A percentile compares a stretch with the other conserved stretches of the same genome.
phyloP scores from a whole-genome alignment of 1,140 invertebrate genomes.

The Gryon sp. region DNA sequence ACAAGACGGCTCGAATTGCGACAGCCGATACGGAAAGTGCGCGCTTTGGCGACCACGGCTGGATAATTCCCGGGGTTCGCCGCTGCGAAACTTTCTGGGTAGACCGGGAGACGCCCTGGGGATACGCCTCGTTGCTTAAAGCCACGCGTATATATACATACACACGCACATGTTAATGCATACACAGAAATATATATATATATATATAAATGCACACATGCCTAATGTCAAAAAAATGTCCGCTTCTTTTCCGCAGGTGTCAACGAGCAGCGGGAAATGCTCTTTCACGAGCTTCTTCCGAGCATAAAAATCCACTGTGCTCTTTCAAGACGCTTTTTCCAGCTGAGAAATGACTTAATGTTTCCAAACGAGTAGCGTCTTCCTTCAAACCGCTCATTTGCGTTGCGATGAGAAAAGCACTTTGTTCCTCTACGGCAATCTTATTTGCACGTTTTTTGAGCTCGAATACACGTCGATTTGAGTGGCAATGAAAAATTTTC shows the following conservation, averaged over 20 bases:
- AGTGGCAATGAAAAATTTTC: neutral
- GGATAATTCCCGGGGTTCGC: constrained; percentile 51
- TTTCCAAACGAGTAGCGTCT: constrained; percentile 23
- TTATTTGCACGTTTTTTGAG: neutral
- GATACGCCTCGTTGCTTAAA: constrained; percentile 45
- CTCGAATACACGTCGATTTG: neutral
- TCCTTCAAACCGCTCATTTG: constrained; percentile 29
- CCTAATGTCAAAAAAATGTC: constrained; percentile 22
- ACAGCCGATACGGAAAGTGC: constrained; percentile 42
- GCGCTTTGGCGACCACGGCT: constrained; percentile 31
- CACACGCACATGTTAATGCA: constrained; percentile 3
- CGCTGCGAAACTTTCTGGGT: constrained; percentile 49
- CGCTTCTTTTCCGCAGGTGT: constrained; percentile 46
- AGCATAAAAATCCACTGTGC: constrained; percentile 36
- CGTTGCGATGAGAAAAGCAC: constrained; percentile 1
- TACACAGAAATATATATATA: neutral
- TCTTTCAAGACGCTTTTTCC: constrained; percentile 32
- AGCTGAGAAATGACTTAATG: constrained; percentile 53
- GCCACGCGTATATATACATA: constrained; percentile 1
- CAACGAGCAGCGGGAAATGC: constrained; percentile 34
- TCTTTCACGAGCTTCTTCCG: constrained; percentile 47
- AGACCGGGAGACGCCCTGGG: constrained; percentile 58
- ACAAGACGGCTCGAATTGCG: constrained; percentile 10
- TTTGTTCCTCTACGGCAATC: constrained; percentile 3
- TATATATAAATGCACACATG: neutral